phyloP scores from a whole-genome alignment of 2,888 invertebrate genomes.

The Sipha maydis region DNA sequence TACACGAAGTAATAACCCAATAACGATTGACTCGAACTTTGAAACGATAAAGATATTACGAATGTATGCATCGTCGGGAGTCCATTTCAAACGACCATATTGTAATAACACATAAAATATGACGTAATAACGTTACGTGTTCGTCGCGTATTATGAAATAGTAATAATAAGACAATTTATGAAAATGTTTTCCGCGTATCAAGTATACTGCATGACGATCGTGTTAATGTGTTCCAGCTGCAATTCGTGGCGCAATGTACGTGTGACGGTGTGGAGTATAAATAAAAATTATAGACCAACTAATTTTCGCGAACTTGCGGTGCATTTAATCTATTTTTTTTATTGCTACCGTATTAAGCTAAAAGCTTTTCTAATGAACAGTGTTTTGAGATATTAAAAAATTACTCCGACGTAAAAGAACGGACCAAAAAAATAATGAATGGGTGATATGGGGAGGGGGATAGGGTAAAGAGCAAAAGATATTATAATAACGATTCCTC shows the following conservation, averaged over 20 bases:
- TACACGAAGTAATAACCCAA: no score
- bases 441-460: background rate
- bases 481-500: conserved; percentile 12
- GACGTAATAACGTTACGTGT: background rate
- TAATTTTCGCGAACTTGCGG: background rate
- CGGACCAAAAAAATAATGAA: background rate
- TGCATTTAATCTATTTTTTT: background rate
- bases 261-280: background rate
- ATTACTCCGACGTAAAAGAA: conserved; percentile 11
- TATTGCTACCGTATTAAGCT: background rate
- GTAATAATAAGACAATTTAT: background rate
- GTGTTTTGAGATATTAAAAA: conserved; percentile 41
- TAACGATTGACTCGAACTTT: no score
- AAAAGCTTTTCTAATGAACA: conserved; percentile 44
- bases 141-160: background rate
- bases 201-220: background rate
- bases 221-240: background rate
- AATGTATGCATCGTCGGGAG: no score
- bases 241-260: background rate
- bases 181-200: background rate
- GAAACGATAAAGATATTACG: no score
- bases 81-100: no score
- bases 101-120: no score
- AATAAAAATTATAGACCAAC: background rate
- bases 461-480: conserved; percentile 21